Base-by-base conservation (phyloP, 2,888 invertebrate species). In the Euplagia quadripunctaria region DNA sequence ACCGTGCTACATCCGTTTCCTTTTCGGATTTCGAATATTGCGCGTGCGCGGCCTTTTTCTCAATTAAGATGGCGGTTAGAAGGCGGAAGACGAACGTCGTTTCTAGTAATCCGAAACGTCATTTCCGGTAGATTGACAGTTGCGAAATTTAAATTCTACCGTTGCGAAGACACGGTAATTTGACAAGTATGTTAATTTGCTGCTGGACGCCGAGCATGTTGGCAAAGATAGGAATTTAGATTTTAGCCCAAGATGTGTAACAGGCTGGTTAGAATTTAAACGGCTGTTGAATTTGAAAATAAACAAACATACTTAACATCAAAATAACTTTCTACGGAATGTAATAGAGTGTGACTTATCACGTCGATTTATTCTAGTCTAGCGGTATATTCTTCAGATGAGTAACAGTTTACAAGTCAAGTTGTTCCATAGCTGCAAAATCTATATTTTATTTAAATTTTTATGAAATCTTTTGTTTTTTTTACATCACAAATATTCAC, bases 1-100 rank as follows among this genome's bases (percentile, higher is more conserved):
- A 86, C 85, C 91, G 90, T 87, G 91, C 87, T 90, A 90, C 94
- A 93, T 94, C 94, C 94, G 94, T 86, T 94, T 94, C 94, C 94
- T 93, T 88, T 91, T 90, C 84, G 85, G 83, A 87, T 84, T 91
- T 90, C 89, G 88, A 79, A 82, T 79, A 79, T 86, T 73, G 83
- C 85, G 85, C 83, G 85, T 84, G 84, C 85, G 87, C 86, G 84
- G 83, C 87, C 83, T 85, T 89, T 89, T 87, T 84, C 86, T 85
- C 85, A 87, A 90, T 87, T 85, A 86, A 89, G 71, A 88, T 87
- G 88, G 85, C 89, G 83, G 85, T 71, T 74, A 64, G 76, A 81
- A 84, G 84, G 80, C 87, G 90, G 89, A 90, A 91, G 86, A 77
- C 77, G 74, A 73, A 75, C 73, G 77, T 83, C 83, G 82, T 78